Evolutionary conservation across 2,888 invertebrate genomes (phyloP).

Genomic region (Chloroclystis v-ata): DNA sequence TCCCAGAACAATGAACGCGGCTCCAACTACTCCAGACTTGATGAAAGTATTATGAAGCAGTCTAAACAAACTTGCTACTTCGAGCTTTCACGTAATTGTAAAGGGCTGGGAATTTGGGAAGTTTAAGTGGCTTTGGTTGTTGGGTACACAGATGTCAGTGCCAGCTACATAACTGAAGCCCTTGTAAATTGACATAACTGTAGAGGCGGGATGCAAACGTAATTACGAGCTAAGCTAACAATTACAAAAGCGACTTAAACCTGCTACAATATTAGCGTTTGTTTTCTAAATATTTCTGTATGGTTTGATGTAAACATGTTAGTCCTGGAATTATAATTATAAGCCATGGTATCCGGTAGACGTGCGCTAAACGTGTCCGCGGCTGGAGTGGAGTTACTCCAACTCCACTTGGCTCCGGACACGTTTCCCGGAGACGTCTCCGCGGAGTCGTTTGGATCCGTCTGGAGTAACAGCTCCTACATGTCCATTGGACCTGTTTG

Average conservation of each 20-base stretch:
- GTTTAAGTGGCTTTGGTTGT: conserved; percentile 20
- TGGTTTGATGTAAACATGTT: conserved; percentile 1
- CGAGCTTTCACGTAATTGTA: conserved; percentile 31
- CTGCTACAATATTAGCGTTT: not conserved
- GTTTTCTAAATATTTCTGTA: not conserved
- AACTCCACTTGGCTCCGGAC: no score
- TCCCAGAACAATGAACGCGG: conserved; percentile 52
- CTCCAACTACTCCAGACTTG: conserved; percentile 48
- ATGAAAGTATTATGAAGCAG: conserved; percentile 47
- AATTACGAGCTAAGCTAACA: conserved; percentile 3
- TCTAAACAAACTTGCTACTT: conserved; percentile 30
- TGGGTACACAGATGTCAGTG: conserved; percentile 19
- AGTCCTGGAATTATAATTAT: conserved; percentile 27
- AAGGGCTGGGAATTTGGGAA: conserved; percentile 24
- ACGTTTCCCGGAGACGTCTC: no score
- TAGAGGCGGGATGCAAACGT: conserved; percentile 8
- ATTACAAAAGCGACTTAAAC: not conserved
- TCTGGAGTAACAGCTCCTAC: no score
- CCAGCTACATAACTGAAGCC: not conserved
- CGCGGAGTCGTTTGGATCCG: no score
- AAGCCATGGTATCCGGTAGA: conserved; percentile 34
- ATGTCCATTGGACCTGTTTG: no score
- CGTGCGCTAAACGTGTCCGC: no score
- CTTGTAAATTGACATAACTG: conserved; percentile 5
- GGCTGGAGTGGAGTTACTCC: no score